Conservation (phyloP, 2,888 invertebrate species). For the Yponomeuta evonymella region DNA sequence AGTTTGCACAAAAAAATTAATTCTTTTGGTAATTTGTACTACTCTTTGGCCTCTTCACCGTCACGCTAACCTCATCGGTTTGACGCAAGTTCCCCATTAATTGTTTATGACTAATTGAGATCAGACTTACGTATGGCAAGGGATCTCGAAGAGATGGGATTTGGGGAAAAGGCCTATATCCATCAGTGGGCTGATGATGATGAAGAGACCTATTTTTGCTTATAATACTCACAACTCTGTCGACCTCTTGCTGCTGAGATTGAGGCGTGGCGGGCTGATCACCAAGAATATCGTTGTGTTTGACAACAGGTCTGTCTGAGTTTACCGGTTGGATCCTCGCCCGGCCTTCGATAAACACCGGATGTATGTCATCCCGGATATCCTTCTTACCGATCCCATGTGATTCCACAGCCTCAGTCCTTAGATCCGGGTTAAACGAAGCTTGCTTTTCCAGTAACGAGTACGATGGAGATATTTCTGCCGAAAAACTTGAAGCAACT, state of each 20-base stretch:
- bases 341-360: constrained; percentile 52
- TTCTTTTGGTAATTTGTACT: no score
- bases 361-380: constrained; percentile 37
- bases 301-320: constrained; percentile 43
- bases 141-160: no score
- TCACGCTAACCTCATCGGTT: no score
- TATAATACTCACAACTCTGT: constrained; percentile 49
- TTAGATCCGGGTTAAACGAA: constrained; percentile 40
- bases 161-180: no score
- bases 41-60: no score
- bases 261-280: constrained; percentile 41
- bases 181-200: no score
- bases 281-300: constrained; percentile 56
- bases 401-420: constrained; percentile 36
- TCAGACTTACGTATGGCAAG: no score
- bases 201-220: neutral
- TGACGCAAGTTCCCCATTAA: no score
- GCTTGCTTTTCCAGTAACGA: constrained; percentile 41
- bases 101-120: no score
- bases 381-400: constrained; percentile 41
- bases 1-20: no score
- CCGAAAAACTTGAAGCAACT: constrained; percentile 34
- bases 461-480: constrained; percentile 47
- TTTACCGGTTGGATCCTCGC: constrained; percentile 52
- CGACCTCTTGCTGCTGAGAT: constrained; percentile 37